phyloP scores from a whole-genome alignment of 2,797 vertebrate genomes.

The Anguilla anguilla region DNA sequence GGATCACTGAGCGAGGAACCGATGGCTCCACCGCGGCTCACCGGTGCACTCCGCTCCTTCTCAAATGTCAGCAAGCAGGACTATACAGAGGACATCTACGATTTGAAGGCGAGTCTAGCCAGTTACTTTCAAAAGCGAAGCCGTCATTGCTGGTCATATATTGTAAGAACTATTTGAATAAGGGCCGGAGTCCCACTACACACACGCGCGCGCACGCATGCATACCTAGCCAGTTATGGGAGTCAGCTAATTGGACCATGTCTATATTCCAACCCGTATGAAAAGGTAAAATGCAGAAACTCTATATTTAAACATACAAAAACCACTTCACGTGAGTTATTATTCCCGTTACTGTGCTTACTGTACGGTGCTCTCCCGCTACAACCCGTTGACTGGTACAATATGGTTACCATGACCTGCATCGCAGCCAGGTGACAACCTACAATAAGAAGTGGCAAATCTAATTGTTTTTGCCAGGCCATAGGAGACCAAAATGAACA shows the following conservation, averaged over 20 bases:
- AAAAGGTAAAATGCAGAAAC: neutral
- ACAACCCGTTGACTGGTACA: neutral
- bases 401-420: neutral
- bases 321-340: neutral
- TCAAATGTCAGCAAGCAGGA: slow-evolving; percentile 92
- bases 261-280: neutral
- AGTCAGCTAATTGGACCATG: neutral
- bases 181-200: no score
- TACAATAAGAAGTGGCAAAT: neutral
- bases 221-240: no score
- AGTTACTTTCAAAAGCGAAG: neutral
- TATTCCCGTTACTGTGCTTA: no score
- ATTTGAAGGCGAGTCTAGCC: slow-evolving; percentile 82
- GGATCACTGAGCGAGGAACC: slow-evolving; percentile 70
- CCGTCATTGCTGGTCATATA: neutral
- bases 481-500: neutral
- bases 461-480: neutral
- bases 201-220: no score
- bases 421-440: neutral
- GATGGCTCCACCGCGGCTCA: slow-evolving; percentile 94
- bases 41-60: slow-evolving; percentile 92
- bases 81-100: slow-evolving; percentile 75
- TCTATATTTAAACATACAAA: neutral
- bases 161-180: neutral
- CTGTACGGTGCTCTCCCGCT: neutral